These are phyloP conservation scores for Synergus itoensis DNA, from an alignment of 2,888 invertebrate genomes.

Conservation along the genomic window DNA sequence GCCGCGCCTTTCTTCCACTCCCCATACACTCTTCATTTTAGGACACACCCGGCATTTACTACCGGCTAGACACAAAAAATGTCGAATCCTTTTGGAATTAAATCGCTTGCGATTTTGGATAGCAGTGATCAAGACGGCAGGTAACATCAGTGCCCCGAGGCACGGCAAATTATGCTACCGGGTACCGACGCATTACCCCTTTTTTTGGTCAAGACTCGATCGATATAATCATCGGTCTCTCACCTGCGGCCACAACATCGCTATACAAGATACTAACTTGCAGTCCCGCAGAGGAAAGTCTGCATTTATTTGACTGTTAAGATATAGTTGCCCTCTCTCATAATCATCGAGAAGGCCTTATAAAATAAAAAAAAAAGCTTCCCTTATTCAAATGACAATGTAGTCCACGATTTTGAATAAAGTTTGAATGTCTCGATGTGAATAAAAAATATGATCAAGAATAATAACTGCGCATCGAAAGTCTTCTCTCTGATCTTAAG, in stretches of 20 bases:
- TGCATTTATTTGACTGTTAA: slow-evolving; percentile 23
- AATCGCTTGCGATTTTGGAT: slow-evolving; percentile 69
- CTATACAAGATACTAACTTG: slow-evolving; percentile 4
- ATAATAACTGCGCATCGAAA: no score
- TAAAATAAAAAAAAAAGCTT: no score
- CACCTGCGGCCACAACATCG: slow-evolving; percentile 64
- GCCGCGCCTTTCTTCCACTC: slow-evolving; percentile 50
- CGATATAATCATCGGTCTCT: slow-evolving; percentile 75
- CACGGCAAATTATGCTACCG: slow-evolving; percentile 72
- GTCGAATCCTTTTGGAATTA: slow-evolving; percentile 70
- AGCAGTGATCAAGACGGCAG: slow-evolving; percentile 74
- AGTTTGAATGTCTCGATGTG: no score
- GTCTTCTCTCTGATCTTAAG: slow-evolving; percentile 45
- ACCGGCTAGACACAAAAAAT: slow-evolving; percentile 77
- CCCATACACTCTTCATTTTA: slow-evolving; percentile 46
- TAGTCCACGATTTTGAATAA: no score
- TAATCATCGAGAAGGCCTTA: no score
- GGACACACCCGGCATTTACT: slow-evolving; percentile 74
- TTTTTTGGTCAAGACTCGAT: slow-evolving; percentile 66
- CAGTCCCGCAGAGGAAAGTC: slow-evolving; percentile 7
- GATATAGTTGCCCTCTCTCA: no score
- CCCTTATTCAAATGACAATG: no score
- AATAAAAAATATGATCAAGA: no score
- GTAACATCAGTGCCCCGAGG: slow-evolving; percentile 74
- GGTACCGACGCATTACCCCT: slow-evolving; percentile 72